Evolutionary conservation across 2,113 vertebrate species (phyloP).

Genomic region (Cololabis saira): DNA sequence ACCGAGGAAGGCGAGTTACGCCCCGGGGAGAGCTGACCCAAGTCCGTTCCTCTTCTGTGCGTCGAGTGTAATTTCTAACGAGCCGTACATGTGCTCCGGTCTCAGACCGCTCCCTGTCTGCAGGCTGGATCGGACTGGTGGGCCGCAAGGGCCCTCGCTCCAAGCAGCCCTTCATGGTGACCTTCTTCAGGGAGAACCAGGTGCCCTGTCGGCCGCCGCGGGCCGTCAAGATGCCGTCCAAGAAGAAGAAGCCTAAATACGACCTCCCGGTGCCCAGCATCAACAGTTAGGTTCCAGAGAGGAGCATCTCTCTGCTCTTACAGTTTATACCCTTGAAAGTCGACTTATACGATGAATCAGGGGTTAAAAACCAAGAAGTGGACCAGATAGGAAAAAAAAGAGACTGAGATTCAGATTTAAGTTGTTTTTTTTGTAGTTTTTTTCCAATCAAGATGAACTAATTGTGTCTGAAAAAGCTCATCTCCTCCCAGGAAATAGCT

Average conservation of each 20-base stretch:
- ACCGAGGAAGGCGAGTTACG: slow-evolving; percentile 85
- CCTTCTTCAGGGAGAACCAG: slow-evolving; percentile 89
- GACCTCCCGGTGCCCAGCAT: slow-evolving; percentile 87
- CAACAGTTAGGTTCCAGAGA: slow-evolving; percentile 81
- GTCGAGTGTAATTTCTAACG: not conserved
- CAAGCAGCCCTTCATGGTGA: slow-evolving; percentile 96
- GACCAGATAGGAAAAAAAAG: no score
- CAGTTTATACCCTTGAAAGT: not conserved
- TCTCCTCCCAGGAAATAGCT: not conserved
- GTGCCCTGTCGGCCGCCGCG: slow-evolving; percentile 81
- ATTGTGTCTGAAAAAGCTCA: accelerated
- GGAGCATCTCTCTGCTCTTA: not conserved
- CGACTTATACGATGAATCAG: not conserved
- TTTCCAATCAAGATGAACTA: no score
- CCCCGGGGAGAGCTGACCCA: not conserved
- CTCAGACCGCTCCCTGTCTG: slow-evolving; percentile 89
- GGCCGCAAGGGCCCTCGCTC: slow-evolving; percentile 88
- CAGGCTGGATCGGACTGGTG: slow-evolving; percentile 87
- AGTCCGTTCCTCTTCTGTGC: not conserved
- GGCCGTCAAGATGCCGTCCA: slow-evolving; percentile 81
- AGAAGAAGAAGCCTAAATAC: slow-evolving; percentile 86
- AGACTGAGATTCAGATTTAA: no score
- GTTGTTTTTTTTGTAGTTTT: no score
- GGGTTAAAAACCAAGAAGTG: no score
- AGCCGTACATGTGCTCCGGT: accelerated